Base-by-base conservation (phyloP, 2,797 vertebrate genomes). In the Xerus rutilus region DNA sequence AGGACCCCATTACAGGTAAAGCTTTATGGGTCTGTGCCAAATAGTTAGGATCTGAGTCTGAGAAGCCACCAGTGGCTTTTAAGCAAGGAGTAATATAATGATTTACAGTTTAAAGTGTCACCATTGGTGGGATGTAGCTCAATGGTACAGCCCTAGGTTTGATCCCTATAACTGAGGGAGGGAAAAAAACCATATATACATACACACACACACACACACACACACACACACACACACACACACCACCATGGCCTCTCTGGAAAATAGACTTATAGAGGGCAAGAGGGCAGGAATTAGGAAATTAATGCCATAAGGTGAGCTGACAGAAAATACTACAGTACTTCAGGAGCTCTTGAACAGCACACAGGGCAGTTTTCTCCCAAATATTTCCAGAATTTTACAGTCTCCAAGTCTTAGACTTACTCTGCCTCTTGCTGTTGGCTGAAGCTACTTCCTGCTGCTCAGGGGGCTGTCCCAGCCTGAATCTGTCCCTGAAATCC, bases 41-140 rank as follows among this genome's bases (percentile, higher is more conserved):
- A 84, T 54, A n/a, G 20, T 86, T 92, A 83, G 76, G 59, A 91
- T 91, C 54, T 89, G 30, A 91, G 49, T 91, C 84, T 93, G 84
- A 96, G 77, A 86, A 89, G n/a, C 18, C 52, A 70, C 5, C 30
- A 45, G 70, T 72, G 77, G 14, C 23, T 93, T 86, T 49, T 52
- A 93, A 78, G 73, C 69, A 90, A 82, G 18, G 13, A 74, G 79
- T 64, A 47, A 74, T 72, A 67, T 30, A 74, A 86, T 59, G 35
- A 95, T 90, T 87, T 93, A 47, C 11, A 23, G 39, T 74, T 88
- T 65, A 82, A 93, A 79, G 88, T 62, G 13, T 81, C 79, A 65
- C 25, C 7, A 12, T 69, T 79, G 23, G 79, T 67, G 30, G 64
- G 30, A 32, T 65, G 30, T 65, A 32, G 5, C 64, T 65, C 64